Conservation (phyloP, 2,888 invertebrate species). For the Spialia ferax region DNA sequence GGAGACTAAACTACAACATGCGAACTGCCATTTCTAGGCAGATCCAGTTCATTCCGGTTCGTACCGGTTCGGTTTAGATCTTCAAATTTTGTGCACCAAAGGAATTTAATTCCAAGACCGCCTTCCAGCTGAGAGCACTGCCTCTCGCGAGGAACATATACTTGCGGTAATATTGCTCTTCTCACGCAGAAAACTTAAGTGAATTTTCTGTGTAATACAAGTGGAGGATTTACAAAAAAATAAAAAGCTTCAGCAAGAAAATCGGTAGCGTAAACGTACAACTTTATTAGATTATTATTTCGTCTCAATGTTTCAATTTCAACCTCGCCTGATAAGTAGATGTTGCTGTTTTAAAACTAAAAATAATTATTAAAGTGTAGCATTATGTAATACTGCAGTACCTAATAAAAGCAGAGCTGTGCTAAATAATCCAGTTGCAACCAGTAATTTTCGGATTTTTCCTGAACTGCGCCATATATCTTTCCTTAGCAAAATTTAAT, state of each 20-base stretch:
- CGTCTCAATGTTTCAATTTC: not conserved
- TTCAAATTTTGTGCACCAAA: slow-evolving; percentile 34
- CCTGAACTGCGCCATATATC: slow-evolving; percentile 19
- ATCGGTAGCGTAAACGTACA: not conserved
- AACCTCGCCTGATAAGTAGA: not conserved
- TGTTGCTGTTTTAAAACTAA: not conserved
- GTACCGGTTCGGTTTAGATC: slow-evolving; percentile 29
- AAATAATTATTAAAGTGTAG: slow-evolving; percentile 4
- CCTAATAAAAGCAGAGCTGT: not conserved
- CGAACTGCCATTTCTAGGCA: no score
- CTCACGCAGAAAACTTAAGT: slow-evolving; percentile 31
- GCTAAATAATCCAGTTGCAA: slow-evolving; percentile 20
- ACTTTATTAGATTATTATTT: not conserved
- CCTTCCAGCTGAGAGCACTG: slow-evolving; percentile 16
- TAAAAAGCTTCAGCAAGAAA: slow-evolving; percentile 1
- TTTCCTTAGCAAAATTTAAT: slow-evolving; percentile 18
- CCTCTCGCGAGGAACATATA: slow-evolving; percentile 34
- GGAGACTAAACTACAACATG: no score
- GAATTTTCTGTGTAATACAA: slow-evolving; percentile 26
- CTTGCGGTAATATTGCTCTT: slow-evolving; percentile 29
- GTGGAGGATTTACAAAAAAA: slow-evolving; percentile 19
- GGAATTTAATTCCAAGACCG: slow-evolving; percentile 37
- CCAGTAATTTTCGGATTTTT: slow-evolving; percentile 18
- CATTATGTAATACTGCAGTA: slow-evolving; percentile 6
- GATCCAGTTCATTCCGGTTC: slow-evolving; percentile 40